These are phyloP conservation scores for Nothocercus julius DNA, from an alignment of 2,113 vertebrate species.

Conservation along the genomic window DNA sequence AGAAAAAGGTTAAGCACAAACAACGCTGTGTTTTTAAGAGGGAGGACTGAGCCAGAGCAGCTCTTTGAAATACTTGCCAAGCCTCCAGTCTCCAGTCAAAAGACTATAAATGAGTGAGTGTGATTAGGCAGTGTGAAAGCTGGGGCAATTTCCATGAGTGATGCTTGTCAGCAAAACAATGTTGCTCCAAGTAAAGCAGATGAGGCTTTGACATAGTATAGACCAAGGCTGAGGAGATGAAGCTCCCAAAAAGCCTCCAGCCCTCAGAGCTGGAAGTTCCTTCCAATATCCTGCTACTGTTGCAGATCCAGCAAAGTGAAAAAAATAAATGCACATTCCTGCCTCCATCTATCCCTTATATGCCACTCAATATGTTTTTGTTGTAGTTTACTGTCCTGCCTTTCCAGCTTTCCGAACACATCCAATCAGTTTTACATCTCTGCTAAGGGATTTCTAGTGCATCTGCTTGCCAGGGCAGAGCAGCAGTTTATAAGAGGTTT, in stretches of 20 bases:
- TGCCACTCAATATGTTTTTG: background rate
- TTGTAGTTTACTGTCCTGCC: background rate
- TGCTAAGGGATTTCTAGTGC: background rate
- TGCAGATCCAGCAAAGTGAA: background rate
- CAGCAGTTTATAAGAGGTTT: background rate
- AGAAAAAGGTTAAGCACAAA: background rate
- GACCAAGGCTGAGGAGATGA: background rate
- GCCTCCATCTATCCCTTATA: background rate
- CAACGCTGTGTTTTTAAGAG: background rate
- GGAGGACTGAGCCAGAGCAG: background rate
- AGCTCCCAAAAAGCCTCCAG: background rate
- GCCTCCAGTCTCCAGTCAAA: background rate
- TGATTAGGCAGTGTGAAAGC: constrained; percentile 8
- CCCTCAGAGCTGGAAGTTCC: background rate
- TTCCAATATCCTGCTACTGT: background rate
- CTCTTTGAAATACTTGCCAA: constrained; percentile 35
- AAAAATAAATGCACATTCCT: background rate
- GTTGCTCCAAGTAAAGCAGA: background rate
- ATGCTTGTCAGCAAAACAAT: background rate
- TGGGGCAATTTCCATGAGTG: background rate
- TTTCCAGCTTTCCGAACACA: background rate
- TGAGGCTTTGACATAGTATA: background rate
- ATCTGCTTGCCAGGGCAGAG: background rate
- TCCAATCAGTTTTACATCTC: background rate
- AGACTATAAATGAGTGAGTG: background rate